Evolutionary conservation across 2,113 vertebrate species (phyloP), one percentile per base, ranked within the genome.

Genomic region (Turdus rufiventris): DNA sequence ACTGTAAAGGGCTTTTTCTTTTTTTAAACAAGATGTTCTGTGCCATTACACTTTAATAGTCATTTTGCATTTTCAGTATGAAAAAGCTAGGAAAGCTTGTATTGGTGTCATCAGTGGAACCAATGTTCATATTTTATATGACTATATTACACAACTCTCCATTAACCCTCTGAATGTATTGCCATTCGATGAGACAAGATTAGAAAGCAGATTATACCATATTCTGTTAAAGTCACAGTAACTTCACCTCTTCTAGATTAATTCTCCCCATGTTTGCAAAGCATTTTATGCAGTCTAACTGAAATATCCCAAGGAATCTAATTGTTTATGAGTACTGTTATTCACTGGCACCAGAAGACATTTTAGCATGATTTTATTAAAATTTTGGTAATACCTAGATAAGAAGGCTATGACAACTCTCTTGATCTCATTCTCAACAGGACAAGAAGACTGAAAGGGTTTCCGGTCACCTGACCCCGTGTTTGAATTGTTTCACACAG

Each of bases 31-130:
- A 97, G 89, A 97, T 93, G 94, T 97, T 97, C 94, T 97, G 71
- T 98, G 89, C 91, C 92, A 96, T 97, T 97, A 94, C 86, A 95
- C 95, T 97, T 96, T 96, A 98, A 97, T 94, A 97, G 94, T 92
- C 92, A 85, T 96, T 87, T 93, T 97, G 76, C 82, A 93, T 75
- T 93, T 96, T 89, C 88, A 75, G 54, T 65, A 61, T 57, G 56
- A 88, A 95, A 91, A 92, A 94, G 61, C 71, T 94, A 81, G 91
- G 92, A 96, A 77, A 77, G 25, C 20, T 87, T 96, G 72, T 93
- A 66, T 6, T 66, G 16, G 54, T 96, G 84, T 68, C 48, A 12
- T 91, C 95, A 94, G 21, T 4, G 3, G 75, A 96, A 82, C 91
- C 47, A 5, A 25, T 31, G 84, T 85, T 80, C 87, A 60, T 94